Base-by-base conservation (phyloP, 2,888 invertebrate genomes). In the Drosophila incognita region DNA sequence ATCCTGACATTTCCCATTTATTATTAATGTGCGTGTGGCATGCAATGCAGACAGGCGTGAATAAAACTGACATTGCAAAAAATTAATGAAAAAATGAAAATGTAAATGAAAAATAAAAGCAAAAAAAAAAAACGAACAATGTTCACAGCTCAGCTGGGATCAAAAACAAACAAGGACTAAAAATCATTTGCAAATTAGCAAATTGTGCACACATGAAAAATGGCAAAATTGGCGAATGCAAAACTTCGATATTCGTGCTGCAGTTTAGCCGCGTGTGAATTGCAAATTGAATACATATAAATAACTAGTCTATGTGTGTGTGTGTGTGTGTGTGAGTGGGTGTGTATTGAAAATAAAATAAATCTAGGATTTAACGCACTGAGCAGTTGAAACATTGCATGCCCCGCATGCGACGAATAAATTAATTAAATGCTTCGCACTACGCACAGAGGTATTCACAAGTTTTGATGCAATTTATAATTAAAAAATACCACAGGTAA, bases 171-270 rank as follows among this genome's bases (percentile, higher is more conserved):
- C 48, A 62, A 33, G 11, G 57, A 62, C 74, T 67, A 63, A 68
- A 74, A 81, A 89, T 79, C 75, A 78, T 84, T 88, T 89, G 79
- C 74, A 84, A 88, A 81, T 86, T 89, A 85, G 79, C 66, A 67
- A 68, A 35, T 24, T 33, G 64, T 69, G 81, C 62, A 81, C 38
- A 63, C 21, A n/a, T 61, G 54, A 63, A 36, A 71, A 58, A 66
- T 59, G 56, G 49, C 3, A 49, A 21, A 54, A 64, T 46, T 64
- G 27, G n/a, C 38, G 53, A 56, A 53, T 52, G 35, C 15, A 27
- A 38, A 52, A 70, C 33, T 56, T 31, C 31, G 61, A 77, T 72
- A 61, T 67, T 67, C 73, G 60, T 49, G 10, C n/a, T 36, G 48
- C 27, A 38, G 56, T 73, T 61, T 57, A 66, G 56, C 38, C 29